These are phyloP conservation scores for Valencia hispanica DNA, from an alignment of 2,797 vertebrate genomes.

Conservation along the genomic window DNA sequence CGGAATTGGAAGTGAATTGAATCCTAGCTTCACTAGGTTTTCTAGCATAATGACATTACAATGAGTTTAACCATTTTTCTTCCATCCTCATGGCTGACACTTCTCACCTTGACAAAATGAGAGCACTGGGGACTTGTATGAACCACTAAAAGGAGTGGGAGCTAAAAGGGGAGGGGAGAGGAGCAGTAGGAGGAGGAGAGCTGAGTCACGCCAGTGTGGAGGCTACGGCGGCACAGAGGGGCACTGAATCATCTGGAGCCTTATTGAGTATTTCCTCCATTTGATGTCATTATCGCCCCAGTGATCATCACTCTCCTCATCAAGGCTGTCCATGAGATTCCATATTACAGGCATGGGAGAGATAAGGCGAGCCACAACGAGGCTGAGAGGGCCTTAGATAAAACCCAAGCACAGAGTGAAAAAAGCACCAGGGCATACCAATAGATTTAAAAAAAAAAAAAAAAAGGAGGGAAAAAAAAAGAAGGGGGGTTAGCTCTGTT, in stretches of 20 bases:
- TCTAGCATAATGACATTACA: neutral
- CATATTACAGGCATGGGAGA: slow-evolving; percentile 25
- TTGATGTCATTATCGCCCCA: slow-evolving; percentile 68
- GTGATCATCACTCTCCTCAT: slow-evolving; percentile 63
- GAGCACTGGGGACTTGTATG: neutral
- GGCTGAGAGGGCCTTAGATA: slow-evolving; percentile 14
- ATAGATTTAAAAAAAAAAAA: neutral
- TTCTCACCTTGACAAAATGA: slow-evolving; percentile 13
- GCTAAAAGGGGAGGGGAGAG: slow-evolving; percentile 12
- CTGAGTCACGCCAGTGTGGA: slow-evolving; percentile 77
- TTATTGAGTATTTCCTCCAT: slow-evolving; percentile 75
- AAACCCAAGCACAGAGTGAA: neutral
- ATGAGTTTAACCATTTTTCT: neutral
- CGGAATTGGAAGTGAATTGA: too few species aligned
- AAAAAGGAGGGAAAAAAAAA: neutral
- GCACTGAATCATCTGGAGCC: slow-evolving; percentile 70
- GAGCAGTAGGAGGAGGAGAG: slow-evolving; percentile 38
- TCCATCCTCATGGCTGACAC: slow-evolving; percentile 6
- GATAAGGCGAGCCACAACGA: slow-evolving; percentile 1
- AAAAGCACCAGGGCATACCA: neutral
- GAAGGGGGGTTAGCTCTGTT: neutral
- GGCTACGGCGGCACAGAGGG: slow-evolving; percentile 52
- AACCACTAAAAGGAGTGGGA: slow-evolving; percentile 17
- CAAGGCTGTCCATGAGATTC: slow-evolving; percentile 28
- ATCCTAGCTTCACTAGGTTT: neutral